Percentiles rank a stretch among this genome's conserved stretches.
These are phyloP conservation scores for Lontra canadensis DNA, from an alignment of 2,113 vertebrate species.

Conservation along the genomic window DNA sequence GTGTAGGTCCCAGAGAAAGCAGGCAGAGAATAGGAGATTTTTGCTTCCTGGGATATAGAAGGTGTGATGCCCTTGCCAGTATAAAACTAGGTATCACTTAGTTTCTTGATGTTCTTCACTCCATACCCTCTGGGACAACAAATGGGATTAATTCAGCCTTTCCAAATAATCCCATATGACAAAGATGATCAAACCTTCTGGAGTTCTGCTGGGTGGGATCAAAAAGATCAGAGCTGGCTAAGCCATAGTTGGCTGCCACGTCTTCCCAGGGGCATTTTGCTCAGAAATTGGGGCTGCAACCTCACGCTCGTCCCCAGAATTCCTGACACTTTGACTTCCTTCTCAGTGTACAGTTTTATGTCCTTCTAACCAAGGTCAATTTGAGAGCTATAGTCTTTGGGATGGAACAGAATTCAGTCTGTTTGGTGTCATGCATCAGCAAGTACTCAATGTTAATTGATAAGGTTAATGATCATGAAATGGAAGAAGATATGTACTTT, in stretches of 20 bases:
- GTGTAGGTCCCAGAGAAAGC: background rate
- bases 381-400: background rate
- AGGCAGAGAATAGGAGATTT: background rate
- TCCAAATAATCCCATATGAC: background rate
- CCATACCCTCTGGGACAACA: background rate
- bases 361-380: background rate
- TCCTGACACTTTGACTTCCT: background rate
- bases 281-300: background rate
- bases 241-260: background rate
- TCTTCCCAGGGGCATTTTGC: background rate
- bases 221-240: background rate
- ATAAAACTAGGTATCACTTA: background rate
- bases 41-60: background rate
- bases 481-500: background rate
- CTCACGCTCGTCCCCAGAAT: background rate
- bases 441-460: background rate
- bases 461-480: slow-evolving; percentile 35
- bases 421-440: background rate
- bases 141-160: background rate
- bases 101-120: background rate
- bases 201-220: background rate
- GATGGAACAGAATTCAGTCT: background rate
- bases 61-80: background rate
- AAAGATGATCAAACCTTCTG: background rate
- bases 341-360: background rate